Evolutionary conservation across 2,888 invertebrate genomes (phyloP), one percentile per base, ranked within the genome.

Genomic region (Ophion ventricosus): DNA sequence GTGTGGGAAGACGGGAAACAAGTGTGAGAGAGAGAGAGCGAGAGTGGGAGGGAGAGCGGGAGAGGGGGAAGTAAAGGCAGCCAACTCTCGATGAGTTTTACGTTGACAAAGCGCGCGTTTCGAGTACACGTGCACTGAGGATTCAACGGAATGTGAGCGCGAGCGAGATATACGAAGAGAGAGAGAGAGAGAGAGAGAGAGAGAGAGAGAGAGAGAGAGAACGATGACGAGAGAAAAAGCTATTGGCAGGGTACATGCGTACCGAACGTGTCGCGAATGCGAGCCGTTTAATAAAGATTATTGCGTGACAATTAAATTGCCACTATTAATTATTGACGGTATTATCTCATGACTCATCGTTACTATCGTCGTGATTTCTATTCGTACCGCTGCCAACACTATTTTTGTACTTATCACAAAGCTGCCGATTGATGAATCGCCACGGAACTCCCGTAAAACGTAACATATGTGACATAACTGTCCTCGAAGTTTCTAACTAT

Each of bases 201-300:
- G 20, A 8, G 29, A 70, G 56, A 23, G 14, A 73, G 35, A 61
- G 25, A 59, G 43, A 40, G 43, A 43, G 61, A 66, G 40, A 56
- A 10, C 66, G 57, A 35, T 43, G 78, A 49, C 10, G 57, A 63
- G 59, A 70, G n/a, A 64, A 73, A 35, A 26, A 57, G 63, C 77
- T 25, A 40, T 59, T 76, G 61, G 20, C 66, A 61, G 57, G n/a
- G 84, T 84, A 73, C 84, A 59, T 69, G 80, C 54, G 80, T 43
- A 80, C 80, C 56, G 11, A 72, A 35, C 74, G 70, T 66, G 72
- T 26, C 23, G 29, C 17, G 57, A 83, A 67, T 83, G 26, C 49
- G 29, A 35, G 49, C 43, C 79, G 8, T 57, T 70, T 70, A 63
- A 84, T 84, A 57, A 49, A 54, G 29, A 74, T 63, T 64, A 80